phyloP scores from a whole-genome alignment of 1,140 invertebrate species.

The Myzus persicae region DNA sequence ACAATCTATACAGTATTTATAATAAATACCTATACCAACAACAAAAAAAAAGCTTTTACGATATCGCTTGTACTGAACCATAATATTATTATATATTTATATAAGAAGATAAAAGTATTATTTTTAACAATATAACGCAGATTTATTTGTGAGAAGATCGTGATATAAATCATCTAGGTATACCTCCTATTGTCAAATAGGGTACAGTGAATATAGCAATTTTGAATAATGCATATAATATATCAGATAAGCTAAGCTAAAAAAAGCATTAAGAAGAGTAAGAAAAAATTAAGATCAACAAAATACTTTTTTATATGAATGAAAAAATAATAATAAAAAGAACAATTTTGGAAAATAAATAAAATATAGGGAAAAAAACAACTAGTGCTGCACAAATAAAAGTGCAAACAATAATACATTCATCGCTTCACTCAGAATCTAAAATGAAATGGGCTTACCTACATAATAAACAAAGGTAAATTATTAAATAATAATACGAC shows the following conservation, averaged over 20 bases:
- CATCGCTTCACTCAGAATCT: background rate
- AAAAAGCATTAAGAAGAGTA: background rate
- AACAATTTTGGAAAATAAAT: background rate
- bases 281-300: background rate
- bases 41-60: background rate
- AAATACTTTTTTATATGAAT: background rate
- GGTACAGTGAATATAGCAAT: background rate
- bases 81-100: background rate
- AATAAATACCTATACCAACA: too few relatives aligned
- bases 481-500: background rate
- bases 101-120: background rate
- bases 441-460: background rate
- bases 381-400: background rate
- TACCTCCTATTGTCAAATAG: background rate
- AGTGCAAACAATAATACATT: background rate
- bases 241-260: background rate
- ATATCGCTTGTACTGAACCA: background rate
- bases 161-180: background rate
- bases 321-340: background rate
- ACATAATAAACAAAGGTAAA: background rate
- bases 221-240: background rate
- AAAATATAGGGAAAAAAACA: background rate
- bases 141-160: background rate
- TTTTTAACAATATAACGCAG: background rate
- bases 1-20: background rate